Percentiles rank a stretch among this genome's conserved stretches.
Evolutionary conservation across 2,888 invertebrate genomes (phyloP).

Genomic region (Habroteleia sp.): DNA sequence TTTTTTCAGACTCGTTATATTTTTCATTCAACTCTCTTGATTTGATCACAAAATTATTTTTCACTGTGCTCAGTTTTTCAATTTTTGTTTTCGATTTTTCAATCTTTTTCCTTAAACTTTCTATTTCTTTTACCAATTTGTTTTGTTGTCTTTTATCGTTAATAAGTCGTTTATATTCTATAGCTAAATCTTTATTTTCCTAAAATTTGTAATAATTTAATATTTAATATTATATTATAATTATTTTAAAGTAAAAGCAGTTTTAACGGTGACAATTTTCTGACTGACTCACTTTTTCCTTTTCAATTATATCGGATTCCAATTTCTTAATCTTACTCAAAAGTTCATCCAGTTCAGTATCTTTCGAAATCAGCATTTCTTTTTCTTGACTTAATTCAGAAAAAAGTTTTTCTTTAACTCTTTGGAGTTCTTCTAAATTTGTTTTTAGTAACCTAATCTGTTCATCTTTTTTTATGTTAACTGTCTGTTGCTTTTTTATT

Average conservation of each 20-base stretch:
- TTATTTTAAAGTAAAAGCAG: not conserved
- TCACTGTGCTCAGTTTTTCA: not conserved
- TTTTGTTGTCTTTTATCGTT: not conserved
- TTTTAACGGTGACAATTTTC: no score
- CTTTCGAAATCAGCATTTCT: slow-evolving; percentile 6
- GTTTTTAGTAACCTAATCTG: no score
- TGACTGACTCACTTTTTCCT: no score
- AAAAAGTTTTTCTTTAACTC: slow-evolving; percentile 1
- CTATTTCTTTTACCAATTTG: slow-evolving; percentile 12
- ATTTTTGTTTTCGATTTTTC: not conserved
- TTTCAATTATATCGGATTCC: not conserved
- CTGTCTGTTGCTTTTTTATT: slow-evolving; percentile 1
- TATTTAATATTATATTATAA: no score
- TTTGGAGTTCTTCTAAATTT: not conserved
- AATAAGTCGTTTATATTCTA: not conserved
- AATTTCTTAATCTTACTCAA: not conserved
- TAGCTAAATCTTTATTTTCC: not conserved
- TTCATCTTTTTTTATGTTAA: no score
- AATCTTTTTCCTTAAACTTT: slow-evolving; percentile 1
- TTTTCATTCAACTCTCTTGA: no score
- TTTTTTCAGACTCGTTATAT: not conserved
- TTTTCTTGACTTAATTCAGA: slow-evolving; percentile 12
- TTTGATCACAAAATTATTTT: not conserved
- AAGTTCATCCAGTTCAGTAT: slow-evolving; percentile 1
- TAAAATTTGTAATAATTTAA: no score